These are phyloP conservation scores for Acanthurus tractus DNA, from an alignment of 2,797 vertebrate species.

Conservation along the genomic window DNA sequence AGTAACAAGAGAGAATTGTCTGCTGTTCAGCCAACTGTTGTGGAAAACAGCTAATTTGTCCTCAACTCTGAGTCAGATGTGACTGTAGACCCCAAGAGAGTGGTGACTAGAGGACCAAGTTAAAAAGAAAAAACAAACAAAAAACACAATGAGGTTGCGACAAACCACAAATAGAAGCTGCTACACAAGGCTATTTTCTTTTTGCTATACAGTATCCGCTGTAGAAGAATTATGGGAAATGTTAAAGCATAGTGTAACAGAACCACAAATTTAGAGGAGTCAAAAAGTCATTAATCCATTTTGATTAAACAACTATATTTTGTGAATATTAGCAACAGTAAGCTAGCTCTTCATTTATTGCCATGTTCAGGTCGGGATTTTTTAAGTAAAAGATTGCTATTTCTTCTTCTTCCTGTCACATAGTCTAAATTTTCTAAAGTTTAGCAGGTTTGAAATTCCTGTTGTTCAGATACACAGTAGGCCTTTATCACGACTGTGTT, in stretches of 20 bases:
- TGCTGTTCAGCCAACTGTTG: background rate
- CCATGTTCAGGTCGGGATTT: no score
- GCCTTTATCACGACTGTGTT: background rate
- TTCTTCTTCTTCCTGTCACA: background rate
- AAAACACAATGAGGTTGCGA: background rate
- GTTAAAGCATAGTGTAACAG: background rate
- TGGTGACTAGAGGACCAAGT: conserved; percentile 13
- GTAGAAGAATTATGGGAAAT: background rate
- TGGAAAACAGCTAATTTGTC: conserved; percentile 21
- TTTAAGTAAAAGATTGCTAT: background rate
- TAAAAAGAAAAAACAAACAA: background rate
- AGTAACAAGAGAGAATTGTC: background rate
- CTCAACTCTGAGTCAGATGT: conserved; percentile 50
- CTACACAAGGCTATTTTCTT: background rate
- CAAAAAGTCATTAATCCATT: background rate
- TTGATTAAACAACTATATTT: background rate
- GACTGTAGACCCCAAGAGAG: conserved; percentile 29
- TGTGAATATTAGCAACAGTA: background rate
- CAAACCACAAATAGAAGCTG: background rate
- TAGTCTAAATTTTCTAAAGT: background rate
- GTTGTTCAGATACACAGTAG: background rate
- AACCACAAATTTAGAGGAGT: no score
- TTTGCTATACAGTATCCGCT: background rate
- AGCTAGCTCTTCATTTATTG: background rate
- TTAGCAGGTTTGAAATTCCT: background rate